phyloP scores from a whole-genome alignment of 2,113 vertebrate genomes.

The Sus scrofa region DNA sequence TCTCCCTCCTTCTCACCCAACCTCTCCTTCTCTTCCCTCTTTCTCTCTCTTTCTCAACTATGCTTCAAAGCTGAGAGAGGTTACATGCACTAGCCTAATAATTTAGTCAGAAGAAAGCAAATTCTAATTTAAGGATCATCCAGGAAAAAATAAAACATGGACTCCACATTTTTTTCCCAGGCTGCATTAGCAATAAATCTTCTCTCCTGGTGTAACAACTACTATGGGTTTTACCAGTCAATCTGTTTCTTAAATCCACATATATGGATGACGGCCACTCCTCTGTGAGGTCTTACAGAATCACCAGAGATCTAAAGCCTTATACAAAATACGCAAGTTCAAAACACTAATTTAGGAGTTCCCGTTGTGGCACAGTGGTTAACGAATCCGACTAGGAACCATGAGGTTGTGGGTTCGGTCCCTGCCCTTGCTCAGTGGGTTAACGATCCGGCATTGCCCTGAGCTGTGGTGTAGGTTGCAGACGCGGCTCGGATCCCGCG shows the following conservation, averaged over 20 bases:
- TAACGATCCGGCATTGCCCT: no score
- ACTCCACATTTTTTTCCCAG: neutral
- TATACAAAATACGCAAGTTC: neutral
- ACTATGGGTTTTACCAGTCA: neutral
- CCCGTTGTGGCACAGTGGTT: no score
- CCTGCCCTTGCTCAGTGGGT: no score
- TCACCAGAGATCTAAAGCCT: neutral
- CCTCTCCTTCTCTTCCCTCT: neutral
- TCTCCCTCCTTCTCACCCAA: no score
- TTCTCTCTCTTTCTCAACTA: neutral
- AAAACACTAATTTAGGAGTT: neutral
- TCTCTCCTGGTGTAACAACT: neutral
- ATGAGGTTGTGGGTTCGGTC: no score
- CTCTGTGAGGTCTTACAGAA: neutral
- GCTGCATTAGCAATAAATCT: neutral
- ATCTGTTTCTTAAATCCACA: neutral
- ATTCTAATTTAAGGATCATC: neutral
- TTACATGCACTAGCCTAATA: neutral
- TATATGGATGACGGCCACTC: neutral
- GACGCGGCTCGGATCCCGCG: no score
- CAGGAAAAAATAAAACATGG: neutral
- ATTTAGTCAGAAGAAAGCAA: neutral
- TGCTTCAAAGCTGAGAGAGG: neutral
- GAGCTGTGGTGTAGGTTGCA: no score
- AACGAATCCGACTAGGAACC: no score